phyloP scores from a whole-genome alignment of 1,140 invertebrate species.

The Drosophila elegans region DNA sequence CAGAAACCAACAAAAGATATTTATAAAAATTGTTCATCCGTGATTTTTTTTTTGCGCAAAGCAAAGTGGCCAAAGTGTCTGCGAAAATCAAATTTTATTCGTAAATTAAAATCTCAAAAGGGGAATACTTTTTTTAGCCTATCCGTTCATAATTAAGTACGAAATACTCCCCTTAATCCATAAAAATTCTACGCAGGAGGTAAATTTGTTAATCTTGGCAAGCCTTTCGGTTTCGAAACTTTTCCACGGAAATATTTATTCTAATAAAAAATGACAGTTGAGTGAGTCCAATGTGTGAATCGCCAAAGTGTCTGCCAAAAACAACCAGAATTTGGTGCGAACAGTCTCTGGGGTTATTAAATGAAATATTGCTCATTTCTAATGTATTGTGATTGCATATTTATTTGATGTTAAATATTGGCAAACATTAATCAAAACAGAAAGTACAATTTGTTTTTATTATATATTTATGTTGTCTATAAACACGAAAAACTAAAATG shows the following conservation, averaged over 20 bases:
- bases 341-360: background rate
- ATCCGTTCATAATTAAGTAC: slow-evolving; percentile 47
- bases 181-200: background rate
- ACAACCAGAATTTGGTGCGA: background rate
- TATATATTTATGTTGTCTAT: too few species aligned
- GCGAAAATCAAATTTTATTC: slow-evolving; percentile 26
- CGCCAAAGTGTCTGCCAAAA: slow-evolving; percentile 10
- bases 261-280: background rate
- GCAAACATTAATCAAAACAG: too few species aligned
- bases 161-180: slow-evolving; percentile 10
- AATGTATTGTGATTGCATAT: too few species aligned
- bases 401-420: too few species aligned
- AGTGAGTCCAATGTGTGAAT: background rate
- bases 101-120: slow-evolving; percentile 22
- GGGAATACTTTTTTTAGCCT: background rate
- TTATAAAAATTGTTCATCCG: slow-evolving; percentile 39
- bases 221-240: background rate
- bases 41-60: slow-evolving; percentile 21
- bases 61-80: slow-evolving; percentile 61
- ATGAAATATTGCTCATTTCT: too few species aligned
- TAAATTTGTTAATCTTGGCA: slow-evolving; percentile 10
- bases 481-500: too few species aligned
- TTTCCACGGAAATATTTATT: background rate
- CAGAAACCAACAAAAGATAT: slow-evolving; percentile 38
- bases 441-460: too few species aligned